Evolutionary conservation across 2,888 invertebrate genomes (phyloP).

Genomic region (Drosophila eohydei): DNA sequence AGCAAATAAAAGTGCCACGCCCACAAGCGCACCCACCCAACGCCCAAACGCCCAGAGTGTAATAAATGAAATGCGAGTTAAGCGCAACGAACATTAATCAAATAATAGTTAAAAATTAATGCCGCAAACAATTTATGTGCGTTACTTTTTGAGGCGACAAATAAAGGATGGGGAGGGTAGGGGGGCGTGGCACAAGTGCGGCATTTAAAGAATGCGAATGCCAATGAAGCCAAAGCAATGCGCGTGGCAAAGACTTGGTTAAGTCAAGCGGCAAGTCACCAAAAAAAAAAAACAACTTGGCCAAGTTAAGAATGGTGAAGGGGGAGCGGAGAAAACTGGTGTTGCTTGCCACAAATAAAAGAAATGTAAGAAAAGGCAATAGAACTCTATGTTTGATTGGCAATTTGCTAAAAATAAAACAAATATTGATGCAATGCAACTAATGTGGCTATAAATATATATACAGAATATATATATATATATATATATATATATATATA

Average conservation of each 20-base stretch:
- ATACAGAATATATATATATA: neutral
- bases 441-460: conserved; percentile 9
- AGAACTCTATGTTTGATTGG: conserved; percentile 52
- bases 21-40: too few relatives aligned
- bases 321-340: neutral
- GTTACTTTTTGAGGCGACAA: neutral
- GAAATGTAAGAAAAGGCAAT: neutral
- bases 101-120: conserved; percentile 38
- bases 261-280: conserved; percentile 50
- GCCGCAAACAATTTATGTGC: conserved; percentile 19
- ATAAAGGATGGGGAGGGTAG: neutral
- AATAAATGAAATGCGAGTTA: conserved; percentile 33
- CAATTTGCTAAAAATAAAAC: conserved; percentile 66
- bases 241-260: conserved; percentile 13
- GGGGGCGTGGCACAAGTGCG: conserved; percentile 22
- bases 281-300: conserved; percentile 46
- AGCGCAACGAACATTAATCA: conserved; percentile 39
- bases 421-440: conserved; percentile 32
- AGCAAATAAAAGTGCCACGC: conserved; percentile 19
- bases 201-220: conserved; percentile 33
- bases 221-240: conserved; percentile 59
- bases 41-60: too few relatives aligned
- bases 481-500: neutral
- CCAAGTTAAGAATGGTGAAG: conserved; percentile 27
- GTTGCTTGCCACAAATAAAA: neutral